Evolutionary conservation across 2,113 vertebrate species (phyloP), one percentile per base, ranked within the genome.

Genomic region (Halcyon malimbica): DNA sequence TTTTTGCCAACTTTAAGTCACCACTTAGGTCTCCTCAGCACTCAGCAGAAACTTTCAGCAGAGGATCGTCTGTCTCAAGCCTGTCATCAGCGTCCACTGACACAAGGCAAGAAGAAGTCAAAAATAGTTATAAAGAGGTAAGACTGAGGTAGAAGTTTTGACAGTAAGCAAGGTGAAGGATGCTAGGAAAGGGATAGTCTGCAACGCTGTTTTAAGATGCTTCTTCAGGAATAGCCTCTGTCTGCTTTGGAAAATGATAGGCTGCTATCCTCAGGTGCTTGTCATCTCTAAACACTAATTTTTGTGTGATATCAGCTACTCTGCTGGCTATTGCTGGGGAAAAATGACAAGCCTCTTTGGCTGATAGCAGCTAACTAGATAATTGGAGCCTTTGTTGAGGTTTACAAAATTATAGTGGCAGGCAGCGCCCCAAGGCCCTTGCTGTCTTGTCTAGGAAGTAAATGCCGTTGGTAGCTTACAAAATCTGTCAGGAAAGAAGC

Each of bases 51-150:
- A 98, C 98, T 94, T 97, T 98, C 97, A 99, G 99, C 95, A 98
- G 98, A 25, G 98, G 97, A 24, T 99, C 99, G 13, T 99, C 99
- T 25, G 53, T 98, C 76, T 99, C 99, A 91, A 99, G 99, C 96
- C 97, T 98, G 9, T 99, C 98, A 24, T 99, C 99, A 6, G 29
- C 96, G 68, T 97, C 97, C 21, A 93, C 94, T 5, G 98, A 99
- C 80, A 77, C 65, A 69, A 98, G 91, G 89, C 98, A 97, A 31
- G 99, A 99, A 37, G 96, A 95, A n/a, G 94, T 98, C 7, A 97
- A 97, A 70, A 97, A 97, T n/a, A 98, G 94, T 67, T 98, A 98
- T 59, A 98, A 98, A 97, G 99, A 99, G 99, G 99, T 99, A 97
- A 98, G 97, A 57, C 31, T 59, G 35, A 86, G 35, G n/a, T 62